Percentiles rank a stretch among this genome's conserved stretches.
Conservation (phyloP, 1,140 invertebrate species). For the Papilio dardanus region DNA sequence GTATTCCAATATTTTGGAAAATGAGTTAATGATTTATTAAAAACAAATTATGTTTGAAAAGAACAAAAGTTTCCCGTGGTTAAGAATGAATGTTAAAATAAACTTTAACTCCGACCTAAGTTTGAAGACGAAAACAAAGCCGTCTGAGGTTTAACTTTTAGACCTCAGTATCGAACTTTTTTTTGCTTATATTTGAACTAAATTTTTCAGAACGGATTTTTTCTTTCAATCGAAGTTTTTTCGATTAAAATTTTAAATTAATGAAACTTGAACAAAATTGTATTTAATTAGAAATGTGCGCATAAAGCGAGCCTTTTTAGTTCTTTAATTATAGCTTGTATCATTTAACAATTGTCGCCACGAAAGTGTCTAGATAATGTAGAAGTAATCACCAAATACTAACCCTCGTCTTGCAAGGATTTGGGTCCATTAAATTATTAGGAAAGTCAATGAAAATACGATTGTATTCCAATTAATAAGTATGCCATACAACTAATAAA, state of each 20-base stretch:
- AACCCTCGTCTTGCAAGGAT: no score
- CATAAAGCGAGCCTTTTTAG: no score
- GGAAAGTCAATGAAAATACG: no score
- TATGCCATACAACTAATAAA: no score
- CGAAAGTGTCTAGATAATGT: no score
- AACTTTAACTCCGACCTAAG: slow-evolving; percentile 24
- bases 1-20: neutral
- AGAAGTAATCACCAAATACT: no score
- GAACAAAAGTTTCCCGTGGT: neutral
- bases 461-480: no score
- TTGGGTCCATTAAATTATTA: no score
- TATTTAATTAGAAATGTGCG: neutral
- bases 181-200: slow-evolving; percentile 20
- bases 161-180: neutral
- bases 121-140: slow-evolving; percentile 33
- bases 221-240: neutral
- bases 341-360: no score
- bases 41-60: neutral
- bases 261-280: neutral
- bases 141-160: slow-evolving; percentile 6
- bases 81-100: neutral
- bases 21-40: neutral
- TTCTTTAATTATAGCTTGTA: no score
- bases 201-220: neutral
- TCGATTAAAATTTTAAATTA: neutral